Evolutionary conservation across 1,140 invertebrate species (phyloP).

Genomic region (Drosophila sturtevanti): DNA sequence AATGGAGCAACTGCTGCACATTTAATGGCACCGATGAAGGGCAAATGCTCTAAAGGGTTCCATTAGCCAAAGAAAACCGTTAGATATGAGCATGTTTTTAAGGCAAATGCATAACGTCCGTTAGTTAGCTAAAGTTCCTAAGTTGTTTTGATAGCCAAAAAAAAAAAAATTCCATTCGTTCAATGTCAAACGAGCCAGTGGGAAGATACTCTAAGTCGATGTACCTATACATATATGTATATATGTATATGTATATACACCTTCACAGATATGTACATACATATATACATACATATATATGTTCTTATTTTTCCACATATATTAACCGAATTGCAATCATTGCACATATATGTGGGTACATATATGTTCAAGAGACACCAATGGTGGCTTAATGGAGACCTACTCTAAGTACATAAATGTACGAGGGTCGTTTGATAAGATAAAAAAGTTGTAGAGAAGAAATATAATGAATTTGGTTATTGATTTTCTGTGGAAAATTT

Average conservation of each 20-base stretch:
- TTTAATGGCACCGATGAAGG: constrained; percentile 50
- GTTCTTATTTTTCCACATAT: no score
- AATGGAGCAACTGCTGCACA: not conserved
- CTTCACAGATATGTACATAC: not conserved
- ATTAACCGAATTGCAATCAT: no score
- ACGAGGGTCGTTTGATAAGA: no score
- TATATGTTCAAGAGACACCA: no score
- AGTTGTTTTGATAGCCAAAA: not conserved
- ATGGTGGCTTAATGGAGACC: no score
- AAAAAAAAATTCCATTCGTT: not conserved
- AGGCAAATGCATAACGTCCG: constrained; percentile 10
- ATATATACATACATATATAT: no score
- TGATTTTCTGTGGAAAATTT: no score
- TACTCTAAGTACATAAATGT: no score
- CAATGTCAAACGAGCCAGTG: not conserved
- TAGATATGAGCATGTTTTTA: constrained; percentile 25
- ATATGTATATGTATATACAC: not conserved
- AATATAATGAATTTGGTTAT: no score
- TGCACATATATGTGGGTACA: no score
- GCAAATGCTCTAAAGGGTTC: constrained; percentile 37
- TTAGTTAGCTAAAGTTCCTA: constrained; percentile 9
- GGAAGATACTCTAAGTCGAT: not conserved
- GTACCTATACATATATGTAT: no score
- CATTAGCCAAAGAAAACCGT: constrained; percentile 64
- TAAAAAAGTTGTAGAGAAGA: no score